Percentiles rank a stretch among this genome's conserved stretches.
Conservation (phyloP, 1,140 invertebrate genomes). For the Phthorimaea operculella region DNA sequence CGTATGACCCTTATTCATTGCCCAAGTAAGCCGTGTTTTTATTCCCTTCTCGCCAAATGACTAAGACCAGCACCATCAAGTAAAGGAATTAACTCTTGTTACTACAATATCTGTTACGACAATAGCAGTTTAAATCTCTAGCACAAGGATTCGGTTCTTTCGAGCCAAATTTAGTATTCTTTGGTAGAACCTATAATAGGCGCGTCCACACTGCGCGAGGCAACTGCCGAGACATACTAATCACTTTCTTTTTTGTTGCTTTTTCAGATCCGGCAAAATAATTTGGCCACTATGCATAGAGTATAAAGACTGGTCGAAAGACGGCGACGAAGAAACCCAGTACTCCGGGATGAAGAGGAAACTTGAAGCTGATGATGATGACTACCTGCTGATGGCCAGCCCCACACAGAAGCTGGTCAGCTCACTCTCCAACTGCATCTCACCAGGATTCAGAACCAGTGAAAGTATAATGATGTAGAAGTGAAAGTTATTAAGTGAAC, state of each 20-base stretch:
- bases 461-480: slow-evolving; percentile 21
- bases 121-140: too few relatives aligned
- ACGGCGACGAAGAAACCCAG: slow-evolving; percentile 49
- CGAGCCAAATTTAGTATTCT: too few relatives aligned
- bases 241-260: too few relatives aligned
- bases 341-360: slow-evolving; percentile 47
- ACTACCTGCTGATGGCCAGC: slow-evolving; percentile 41
- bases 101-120: too few relatives aligned
- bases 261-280: slow-evolving; percentile 55
- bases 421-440: slow-evolving; percentile 47
- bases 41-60: too few relatives aligned
- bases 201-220: too few relatives aligned
- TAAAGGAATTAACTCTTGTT: too few relatives aligned
- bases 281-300: slow-evolving; percentile 60
- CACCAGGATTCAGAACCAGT: slow-evolving; percentile 54
- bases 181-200: too few relatives aligned
- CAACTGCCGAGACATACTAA: too few relatives aligned
- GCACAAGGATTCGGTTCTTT: too few relatives aligned
- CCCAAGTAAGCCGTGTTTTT: slow-evolving; percentile 42
- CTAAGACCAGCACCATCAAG: too few relatives aligned
- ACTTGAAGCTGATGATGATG: slow-evolving; percentile 51
- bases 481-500: too few relatives aligned
- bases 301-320: slow-evolving; percentile 51
- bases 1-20: slow-evolving; percentile 60
- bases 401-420: slow-evolving; percentile 39